Base-by-base conservation (phyloP, 2,888 invertebrate species). In the Monopis laevigella region DNA sequence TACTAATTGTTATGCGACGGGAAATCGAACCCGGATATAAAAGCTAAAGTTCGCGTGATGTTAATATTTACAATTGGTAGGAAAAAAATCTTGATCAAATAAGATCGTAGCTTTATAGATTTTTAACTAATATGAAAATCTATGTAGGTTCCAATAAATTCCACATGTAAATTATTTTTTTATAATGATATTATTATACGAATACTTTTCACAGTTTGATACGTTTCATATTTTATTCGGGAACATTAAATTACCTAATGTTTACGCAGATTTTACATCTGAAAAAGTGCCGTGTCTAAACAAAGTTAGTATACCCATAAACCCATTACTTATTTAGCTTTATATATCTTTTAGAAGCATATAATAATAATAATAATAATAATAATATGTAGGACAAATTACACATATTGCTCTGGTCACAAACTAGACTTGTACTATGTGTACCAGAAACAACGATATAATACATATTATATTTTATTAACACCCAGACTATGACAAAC, bases 131-230 rank as follows among this genome's bases (percentile, higher is more conserved):
- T n/a, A n/a, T n/a, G n/a, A n/a, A n/a, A n/a, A n/a, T 24, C 10
- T 24, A 24, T 24, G 10, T 24, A 7, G 24, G 24, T 24, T 24
- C 10, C 6, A 7, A 24, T 24, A 24, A n/a, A n/a, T n/a, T 24
- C 10, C 10, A 24, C 10, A 36, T 36, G 36, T 21, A 36, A 54
- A 64, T 65, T 58, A 54, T 61, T 69, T 67, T 66, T 64, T 59
- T 48, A 49, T 64, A 64, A 66, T 60, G 65, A 78, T 78, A 78
- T 53, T 59, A 59, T 49, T 66, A 68, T 68, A 72, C 55, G 70
- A 71, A 45, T 54, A 62, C 60, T 53, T 74, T 56, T 63, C 12
- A 40, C 26, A 28, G n/a, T 44, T 43, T 44, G 28, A 36, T 27
- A 42, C 40, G 34, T 14, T 21, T 5, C 4, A 12, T 36, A 5